These are phyloP conservation scores for Cephus sareptanus DNA, from an alignment of 2,888 invertebrate genomes.

Conservation along the genomic window DNA sequence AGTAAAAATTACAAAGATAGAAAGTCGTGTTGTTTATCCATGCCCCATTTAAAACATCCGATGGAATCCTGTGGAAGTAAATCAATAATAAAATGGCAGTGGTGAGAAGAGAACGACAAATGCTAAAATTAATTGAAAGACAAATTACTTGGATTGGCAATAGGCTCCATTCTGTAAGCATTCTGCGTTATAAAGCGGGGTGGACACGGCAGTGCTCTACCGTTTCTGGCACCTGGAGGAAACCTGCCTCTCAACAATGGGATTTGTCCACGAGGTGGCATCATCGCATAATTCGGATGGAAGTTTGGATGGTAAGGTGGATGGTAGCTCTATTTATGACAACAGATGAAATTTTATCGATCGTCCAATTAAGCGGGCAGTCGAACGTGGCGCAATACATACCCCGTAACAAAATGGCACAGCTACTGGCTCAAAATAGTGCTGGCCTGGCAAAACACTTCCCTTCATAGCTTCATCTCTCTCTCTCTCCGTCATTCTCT, in stretches of 20 bases:
- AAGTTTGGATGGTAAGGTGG: too few species aligned
- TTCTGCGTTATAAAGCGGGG: conserved; percentile 43
- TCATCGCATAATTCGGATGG: conserved; percentile 33
- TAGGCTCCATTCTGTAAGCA: conserved; percentile 29
- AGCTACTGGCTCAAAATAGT: conserved; percentile 38
- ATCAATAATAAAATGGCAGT: too few species aligned
- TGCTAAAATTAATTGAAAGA: too few species aligned
- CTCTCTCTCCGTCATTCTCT: conserved; percentile 10
- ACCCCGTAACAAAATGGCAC: conserved; percentile 47
- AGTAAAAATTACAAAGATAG: too few species aligned
- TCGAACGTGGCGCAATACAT: not conserved
- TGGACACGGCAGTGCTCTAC: conserved; percentile 34
- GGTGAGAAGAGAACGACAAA: too few species aligned
- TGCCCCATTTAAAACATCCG: too few species aligned
- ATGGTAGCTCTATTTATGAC: too few species aligned
- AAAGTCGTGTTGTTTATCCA: too few species aligned
- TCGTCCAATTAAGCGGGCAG: too few species aligned
- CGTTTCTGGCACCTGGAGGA: conserved; percentile 22
- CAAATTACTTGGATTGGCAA: conserved; percentile 20
- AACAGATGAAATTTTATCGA: too few species aligned
- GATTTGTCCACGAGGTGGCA: conserved; percentile 41
- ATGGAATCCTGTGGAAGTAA: too few species aligned
- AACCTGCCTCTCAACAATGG: conserved; percentile 32
- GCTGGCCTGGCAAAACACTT: conserved; percentile 20
- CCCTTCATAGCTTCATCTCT: conserved; percentile 5